A percentile compares a stretch with the other conserved stretches of the same genome.
These are phyloP conservation scores for Cacoxenus indagator DNA, from an alignment of 2,888 invertebrate species.

Conservation along the genomic window DNA sequence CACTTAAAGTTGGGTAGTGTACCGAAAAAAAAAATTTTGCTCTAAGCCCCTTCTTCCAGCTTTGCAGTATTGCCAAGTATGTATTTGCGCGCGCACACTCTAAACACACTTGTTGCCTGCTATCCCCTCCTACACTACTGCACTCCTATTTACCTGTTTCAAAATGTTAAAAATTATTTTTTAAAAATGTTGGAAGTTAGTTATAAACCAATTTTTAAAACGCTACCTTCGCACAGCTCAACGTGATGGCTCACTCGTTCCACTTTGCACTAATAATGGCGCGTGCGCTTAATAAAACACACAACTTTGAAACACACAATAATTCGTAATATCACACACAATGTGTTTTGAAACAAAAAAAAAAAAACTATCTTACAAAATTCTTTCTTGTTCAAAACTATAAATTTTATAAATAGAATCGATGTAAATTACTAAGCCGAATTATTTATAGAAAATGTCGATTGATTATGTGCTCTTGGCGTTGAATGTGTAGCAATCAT, in stretches of 20 bases:
- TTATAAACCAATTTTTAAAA: slow-evolving; percentile 37
- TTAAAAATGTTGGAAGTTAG: slow-evolving; percentile 57
- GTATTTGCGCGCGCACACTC: neutral
- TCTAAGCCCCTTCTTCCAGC: neutral
- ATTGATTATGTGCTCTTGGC: slow-evolving; percentile 21
- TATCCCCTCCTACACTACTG: too few relatives aligned
- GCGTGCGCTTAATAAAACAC: too few relatives aligned
- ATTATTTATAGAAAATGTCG: slow-evolving; percentile 28
- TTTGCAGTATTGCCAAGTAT: slow-evolving; percentile 52
- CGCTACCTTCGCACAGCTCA: neutral
- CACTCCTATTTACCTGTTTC: too few relatives aligned
- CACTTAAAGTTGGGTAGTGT: slow-evolving; percentile 5
- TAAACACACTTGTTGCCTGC: neutral
- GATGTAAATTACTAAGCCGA: slow-evolving; percentile 14
- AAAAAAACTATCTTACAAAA: slow-evolving; percentile 43
- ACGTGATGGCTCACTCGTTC: neutral
- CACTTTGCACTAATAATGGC: slow-evolving; percentile 2
- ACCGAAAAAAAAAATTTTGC: neutral
- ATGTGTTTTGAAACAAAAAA: slow-evolving; percentile 31
- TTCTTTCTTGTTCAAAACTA: slow-evolving; percentile 42
- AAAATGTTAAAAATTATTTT: too few relatives aligned
- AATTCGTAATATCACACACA: slow-evolving; percentile 33
- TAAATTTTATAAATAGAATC: slow-evolving; percentile 24
- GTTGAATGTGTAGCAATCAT: slow-evolving; percentile 23
- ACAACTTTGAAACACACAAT: too few relatives aligned